phyloP scores from a whole-genome alignment of 2,797 vertebrate species.

The Sebastes kiyomatsui region DNA sequence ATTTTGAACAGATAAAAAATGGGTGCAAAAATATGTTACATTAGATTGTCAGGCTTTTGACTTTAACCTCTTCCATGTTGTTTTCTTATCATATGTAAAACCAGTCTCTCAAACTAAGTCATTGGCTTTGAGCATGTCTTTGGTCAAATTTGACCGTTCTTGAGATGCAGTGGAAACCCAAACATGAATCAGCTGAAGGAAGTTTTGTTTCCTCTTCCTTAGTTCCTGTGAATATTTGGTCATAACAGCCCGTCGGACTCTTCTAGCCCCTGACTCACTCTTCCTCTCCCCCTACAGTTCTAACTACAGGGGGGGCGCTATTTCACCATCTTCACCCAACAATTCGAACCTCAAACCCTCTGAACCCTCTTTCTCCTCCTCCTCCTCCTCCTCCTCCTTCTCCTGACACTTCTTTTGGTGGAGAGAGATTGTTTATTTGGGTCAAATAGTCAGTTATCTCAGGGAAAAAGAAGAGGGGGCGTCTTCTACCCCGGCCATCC shows the following conservation, averaged over 20 bases:
- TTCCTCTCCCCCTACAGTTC: slow-evolving; percentile 2
- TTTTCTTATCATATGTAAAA: not conserved
- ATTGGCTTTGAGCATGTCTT: not conserved
- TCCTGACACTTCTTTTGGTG: slow-evolving; percentile 57
- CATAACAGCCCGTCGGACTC: not conserved
- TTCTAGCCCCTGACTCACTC: not conserved
- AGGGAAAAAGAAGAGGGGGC: slow-evolving; percentile 64
- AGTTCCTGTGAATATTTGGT: not conserved
- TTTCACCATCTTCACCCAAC: slow-evolving; percentile 30
- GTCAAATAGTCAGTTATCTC: slow-evolving; percentile 85
- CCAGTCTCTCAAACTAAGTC: not conserved
- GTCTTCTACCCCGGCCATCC: slow-evolving; percentile 49
- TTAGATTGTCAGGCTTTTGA: not conserved
- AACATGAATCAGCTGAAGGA: not conserved
- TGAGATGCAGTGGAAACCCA: not conserved
- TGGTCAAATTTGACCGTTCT: not conserved
- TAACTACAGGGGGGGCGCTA: slow-evolving; percentile 47
- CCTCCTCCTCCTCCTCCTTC: slow-evolving; percentile 33
- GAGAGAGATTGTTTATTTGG: slow-evolving; percentile 82
- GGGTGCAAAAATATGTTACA: not conserved
- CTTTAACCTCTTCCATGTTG: not conserved
- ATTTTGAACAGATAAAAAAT: too few relatives aligned
- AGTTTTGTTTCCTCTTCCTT: not conserved
- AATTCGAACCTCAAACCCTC: slow-evolving; percentile 46
- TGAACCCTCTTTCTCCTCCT: slow-evolving; percentile 26